These are phyloP conservation scores for Hepsetus odoe DNA, from an alignment of 2,113 vertebrate genomes.

Conservation along the genomic window DNA sequence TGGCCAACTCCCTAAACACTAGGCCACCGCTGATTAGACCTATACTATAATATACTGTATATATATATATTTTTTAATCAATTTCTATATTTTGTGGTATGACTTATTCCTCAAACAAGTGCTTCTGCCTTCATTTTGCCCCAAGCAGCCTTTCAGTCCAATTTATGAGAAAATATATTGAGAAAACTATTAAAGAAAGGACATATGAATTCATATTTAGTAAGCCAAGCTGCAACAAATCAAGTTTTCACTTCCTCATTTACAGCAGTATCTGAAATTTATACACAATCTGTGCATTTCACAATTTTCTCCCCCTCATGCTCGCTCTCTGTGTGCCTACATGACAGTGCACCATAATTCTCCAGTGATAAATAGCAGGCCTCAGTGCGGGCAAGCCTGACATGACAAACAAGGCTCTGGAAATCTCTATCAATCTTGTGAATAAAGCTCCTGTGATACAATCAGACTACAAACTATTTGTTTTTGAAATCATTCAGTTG, in stretches of 20 bases:
- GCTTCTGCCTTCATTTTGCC: no score
- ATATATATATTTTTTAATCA: no score
- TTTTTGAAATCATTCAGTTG: neutral
- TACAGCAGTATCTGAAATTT: neutral
- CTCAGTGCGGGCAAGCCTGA: neutral
- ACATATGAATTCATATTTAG: conserved; percentile 20
- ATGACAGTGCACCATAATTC: no score
- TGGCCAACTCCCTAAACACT: no score
- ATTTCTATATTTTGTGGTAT: no score
- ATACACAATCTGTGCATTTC: neutral
- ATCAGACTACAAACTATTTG: neutral
- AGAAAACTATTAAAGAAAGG: neutral
- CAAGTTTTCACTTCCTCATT: neutral
- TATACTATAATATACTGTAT: no score
- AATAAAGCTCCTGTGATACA: neutral
- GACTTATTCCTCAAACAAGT: no score
- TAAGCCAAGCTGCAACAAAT: neutral
- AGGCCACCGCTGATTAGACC: no score
- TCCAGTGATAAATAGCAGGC: neutral
- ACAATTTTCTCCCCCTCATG: neutral
- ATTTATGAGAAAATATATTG: no score
- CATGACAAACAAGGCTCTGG: neutral
- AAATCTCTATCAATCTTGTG: neutral
- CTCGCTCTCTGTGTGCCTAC: no score
- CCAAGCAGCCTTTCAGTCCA: no score